Percentiles rank a stretch among this genome's conserved stretches.
Evolutionary conservation across 2,113 vertebrate genomes (phyloP).

Genomic region (Glaucomys volans): DNA sequence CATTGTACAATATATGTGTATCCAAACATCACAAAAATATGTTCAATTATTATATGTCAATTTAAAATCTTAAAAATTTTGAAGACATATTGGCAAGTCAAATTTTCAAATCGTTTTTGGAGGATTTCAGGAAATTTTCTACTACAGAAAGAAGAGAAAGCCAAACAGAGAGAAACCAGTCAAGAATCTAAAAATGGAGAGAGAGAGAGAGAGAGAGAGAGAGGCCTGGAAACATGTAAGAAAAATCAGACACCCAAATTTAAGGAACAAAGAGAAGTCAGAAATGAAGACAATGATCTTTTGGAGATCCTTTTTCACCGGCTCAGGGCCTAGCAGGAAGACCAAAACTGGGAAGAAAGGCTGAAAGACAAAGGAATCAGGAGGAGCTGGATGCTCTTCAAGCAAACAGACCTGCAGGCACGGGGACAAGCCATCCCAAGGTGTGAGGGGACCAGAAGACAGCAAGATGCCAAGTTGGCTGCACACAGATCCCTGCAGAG

Average conservation of each 20-base stretch:
- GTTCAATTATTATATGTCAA: background rate
- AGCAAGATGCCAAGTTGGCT: slow-evolving; percentile 79
- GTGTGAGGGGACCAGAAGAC: slow-evolving; percentile 73
- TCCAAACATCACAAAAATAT: background rate
- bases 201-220: background rate
- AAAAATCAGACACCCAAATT: slow-evolving; percentile 32
- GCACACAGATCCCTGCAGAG: slow-evolving; percentile 61
- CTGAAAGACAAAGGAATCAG: slow-evolving; percentile 71
- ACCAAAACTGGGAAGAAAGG: slow-evolving; percentile 44
- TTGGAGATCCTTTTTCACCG: slow-evolving; percentile 42
- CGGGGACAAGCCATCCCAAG: slow-evolving; percentile 69
- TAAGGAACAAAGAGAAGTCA: background rate
- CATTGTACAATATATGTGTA: background rate
- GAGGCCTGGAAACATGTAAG: background rate
- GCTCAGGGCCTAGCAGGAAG: background rate
- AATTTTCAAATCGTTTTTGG: background rate
- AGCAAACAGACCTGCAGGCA: slow-evolving; percentile 80
- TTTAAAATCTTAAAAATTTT: background rate
- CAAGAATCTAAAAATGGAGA: background rate
- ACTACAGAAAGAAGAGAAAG: background rate
- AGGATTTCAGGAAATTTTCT: background rate
- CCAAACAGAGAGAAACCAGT: slow-evolving; percentile 48
- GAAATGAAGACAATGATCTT: slow-evolving; percentile 36
- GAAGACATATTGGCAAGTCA: background rate
- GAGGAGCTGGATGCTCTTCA: slow-evolving; percentile 73